Percentiles rank a stretch among this genome's conserved stretches.
phyloP scores from a whole-genome alignment of 2,113 vertebrate genomes.

The Geococcyx californianus region DNA sequence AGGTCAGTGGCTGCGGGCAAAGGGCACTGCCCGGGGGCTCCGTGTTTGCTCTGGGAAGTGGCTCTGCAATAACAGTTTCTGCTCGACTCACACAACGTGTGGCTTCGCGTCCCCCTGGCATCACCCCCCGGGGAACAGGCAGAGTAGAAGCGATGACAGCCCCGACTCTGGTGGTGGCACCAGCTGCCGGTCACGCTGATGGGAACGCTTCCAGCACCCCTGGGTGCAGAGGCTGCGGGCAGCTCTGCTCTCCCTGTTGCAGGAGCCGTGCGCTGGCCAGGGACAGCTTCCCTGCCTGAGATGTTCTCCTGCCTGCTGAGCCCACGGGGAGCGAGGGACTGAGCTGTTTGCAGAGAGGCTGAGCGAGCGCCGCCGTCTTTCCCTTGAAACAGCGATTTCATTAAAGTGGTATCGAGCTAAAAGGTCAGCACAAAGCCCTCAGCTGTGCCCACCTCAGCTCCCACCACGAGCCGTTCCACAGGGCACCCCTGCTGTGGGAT shows the following conservation, averaged over 20 bases:
- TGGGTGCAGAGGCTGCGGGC: not conserved
- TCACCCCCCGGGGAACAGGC: not conserved
- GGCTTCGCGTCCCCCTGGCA: not conserved
- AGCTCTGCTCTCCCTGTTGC: accelerated
- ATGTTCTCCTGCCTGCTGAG: too few relatives aligned
- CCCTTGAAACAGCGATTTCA: not conserved
- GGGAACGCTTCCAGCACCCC: accelerated
- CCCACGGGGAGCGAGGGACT: accelerated
- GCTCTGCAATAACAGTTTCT: not conserved
- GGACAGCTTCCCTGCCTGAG: not conserved
- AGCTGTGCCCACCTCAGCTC: accelerated
- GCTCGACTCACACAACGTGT: accelerated
- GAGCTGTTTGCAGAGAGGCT: not conserved
- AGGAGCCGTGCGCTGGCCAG: accelerated
- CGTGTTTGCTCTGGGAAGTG: not conserved
- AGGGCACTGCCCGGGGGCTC: not conserved
- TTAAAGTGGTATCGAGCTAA: not conserved
- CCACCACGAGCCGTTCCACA: accelerated
- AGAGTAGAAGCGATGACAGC: not conserved
- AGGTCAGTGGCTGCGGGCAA: not conserved
- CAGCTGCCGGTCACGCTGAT: accelerated
- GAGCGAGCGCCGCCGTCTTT: accelerated
- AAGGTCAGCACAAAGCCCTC: not conserved
- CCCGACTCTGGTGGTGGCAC: accelerated
- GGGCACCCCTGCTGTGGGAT: accelerated